Percentiles rank a stretch among this genome's conserved stretches.
Evolutionary conservation across 2,797 vertebrate species (phyloP).

Genomic region (Myotis findleyi): DNA sequence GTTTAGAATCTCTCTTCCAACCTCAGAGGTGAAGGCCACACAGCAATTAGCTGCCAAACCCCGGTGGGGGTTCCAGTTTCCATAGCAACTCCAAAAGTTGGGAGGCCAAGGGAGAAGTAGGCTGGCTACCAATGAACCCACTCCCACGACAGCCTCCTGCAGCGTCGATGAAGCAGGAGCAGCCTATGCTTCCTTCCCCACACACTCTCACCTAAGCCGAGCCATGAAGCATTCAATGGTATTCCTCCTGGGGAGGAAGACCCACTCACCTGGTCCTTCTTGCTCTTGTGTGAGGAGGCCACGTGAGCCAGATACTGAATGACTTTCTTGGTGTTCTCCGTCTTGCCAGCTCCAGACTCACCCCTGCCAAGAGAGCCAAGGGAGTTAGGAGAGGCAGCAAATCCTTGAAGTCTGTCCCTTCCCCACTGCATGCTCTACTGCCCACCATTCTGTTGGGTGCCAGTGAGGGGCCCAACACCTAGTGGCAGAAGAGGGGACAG

Average conservation of each 20-base stretch:
- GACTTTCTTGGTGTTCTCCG: slow-evolving; percentile 99
- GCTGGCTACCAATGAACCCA: background rate
- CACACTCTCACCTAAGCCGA: background rate
- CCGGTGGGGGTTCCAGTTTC: background rate
- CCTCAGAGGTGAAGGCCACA: background rate
- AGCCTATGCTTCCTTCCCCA: background rate
- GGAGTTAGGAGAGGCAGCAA: background rate
- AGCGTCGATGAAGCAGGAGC: background rate
- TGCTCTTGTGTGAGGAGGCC: slow-evolving; percentile 98
- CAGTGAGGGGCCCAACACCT: background rate
- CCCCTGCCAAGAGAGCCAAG: slow-evolving; percentile 89
- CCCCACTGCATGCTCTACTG: rapidly evolving
- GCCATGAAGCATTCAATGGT: rapidly evolving
- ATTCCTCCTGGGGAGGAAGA: background rate
- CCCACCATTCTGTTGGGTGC: background rate
- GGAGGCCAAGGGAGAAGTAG: background rate
- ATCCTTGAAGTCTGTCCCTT: background rate
- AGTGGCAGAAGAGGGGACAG: background rate
- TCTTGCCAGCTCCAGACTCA: slow-evolving; percentile 98
- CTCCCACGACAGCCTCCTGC: background rate
- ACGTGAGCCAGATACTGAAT: slow-evolving; percentile 99
- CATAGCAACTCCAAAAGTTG: background rate
- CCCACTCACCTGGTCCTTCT: slow-evolving; percentile 97
- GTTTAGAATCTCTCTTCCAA: background rate
- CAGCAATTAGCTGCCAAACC: background rate